A percentile compares a stretch with the other conserved stretches of the same genome.
phyloP scores from a whole-genome alignment of 2,113 vertebrate genomes.

The Microcebus murinus region DNA sequence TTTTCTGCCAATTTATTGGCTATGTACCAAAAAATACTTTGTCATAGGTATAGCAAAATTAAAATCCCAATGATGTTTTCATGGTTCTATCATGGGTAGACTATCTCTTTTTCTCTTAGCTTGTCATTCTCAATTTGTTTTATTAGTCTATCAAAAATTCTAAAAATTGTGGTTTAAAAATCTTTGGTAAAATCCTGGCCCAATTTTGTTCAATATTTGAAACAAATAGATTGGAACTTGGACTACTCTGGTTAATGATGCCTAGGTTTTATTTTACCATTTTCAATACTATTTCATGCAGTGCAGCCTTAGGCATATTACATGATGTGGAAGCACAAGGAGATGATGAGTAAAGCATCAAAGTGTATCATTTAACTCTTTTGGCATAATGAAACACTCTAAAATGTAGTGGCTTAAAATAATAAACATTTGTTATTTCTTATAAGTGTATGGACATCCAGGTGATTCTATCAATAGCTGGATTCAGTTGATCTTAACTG shows the following conservation, averaged over 20 bases:
- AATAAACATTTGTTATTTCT: background rate
- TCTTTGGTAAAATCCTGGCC: background rate
- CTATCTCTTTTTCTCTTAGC: background rate
- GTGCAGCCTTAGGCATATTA: background rate
- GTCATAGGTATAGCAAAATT: background rate
- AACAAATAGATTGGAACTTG: background rate
- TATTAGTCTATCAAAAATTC: background rate
- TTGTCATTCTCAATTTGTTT: background rate
- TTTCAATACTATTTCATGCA: background rate
- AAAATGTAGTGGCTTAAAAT: background rate
- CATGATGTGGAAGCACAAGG: background rate
- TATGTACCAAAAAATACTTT: background rate
- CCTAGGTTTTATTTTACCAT: background rate
- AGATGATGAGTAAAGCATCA: background rate
- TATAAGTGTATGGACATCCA: background rate
- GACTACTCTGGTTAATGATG: background rate
- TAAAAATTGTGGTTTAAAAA: background rate
- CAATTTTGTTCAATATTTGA: background rate
- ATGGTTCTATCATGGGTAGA: background rate
- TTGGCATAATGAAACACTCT: background rate
- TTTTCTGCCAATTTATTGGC: background rate
- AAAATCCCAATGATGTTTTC: background rate
- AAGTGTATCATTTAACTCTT: background rate
- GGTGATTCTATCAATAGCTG: background rate
- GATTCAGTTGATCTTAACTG: background rate